A percentile compares a stretch with the other conserved stretches of the same genome.
phyloP scores from a whole-genome alignment of 2,113 vertebrate genomes.

The Amphiprion percula region DNA sequence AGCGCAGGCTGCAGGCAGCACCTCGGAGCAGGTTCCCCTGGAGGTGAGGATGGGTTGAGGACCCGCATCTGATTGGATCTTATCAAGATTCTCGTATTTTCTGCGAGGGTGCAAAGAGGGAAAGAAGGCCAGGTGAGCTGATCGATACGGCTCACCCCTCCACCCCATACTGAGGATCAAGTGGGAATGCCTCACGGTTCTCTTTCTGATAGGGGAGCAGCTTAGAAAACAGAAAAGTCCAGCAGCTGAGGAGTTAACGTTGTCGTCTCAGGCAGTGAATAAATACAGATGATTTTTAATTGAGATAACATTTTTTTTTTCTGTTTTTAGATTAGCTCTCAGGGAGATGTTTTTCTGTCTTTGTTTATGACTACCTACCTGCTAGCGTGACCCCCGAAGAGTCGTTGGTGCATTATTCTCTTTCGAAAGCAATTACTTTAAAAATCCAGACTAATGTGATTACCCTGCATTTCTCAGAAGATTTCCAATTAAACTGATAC shows the following conservation, averaged over 20 bases:
- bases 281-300: constrained; percentile 50
- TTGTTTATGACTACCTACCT: constrained; percentile 56
- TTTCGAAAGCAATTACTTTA: constrained; percentile 66
- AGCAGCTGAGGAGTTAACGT: constrained; percentile 22
- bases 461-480: constrained; percentile 60
- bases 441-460: constrained; percentile 71
- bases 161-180: constrained; percentile 20
- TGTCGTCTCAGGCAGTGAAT: constrained; percentile 1
- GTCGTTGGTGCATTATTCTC: constrained; percentile 23
- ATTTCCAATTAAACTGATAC: constrained; percentile 74
- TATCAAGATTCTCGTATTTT: constrained; percentile 73
- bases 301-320: constrained; percentile 32
- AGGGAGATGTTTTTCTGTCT: constrained; percentile 48
- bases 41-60: constrained; percentile 10
- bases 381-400: constrained; percentile 39
- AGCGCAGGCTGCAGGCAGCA: constrained; percentile 24
- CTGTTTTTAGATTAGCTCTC: constrained; percentile 3
- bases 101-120: constrained; percentile 31
- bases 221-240: neutral
- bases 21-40: constrained; percentile 42
- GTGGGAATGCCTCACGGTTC: too few species aligned
- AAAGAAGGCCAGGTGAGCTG: constrained; percentile 61
- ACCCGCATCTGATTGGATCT: constrained; percentile 11
- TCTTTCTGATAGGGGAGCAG: too few species aligned
- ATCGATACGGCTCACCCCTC: constrained; percentile 58